Conservation (phyloP, 2,888 invertebrate genomes). For the Shargacucullia verbasci region DNA sequence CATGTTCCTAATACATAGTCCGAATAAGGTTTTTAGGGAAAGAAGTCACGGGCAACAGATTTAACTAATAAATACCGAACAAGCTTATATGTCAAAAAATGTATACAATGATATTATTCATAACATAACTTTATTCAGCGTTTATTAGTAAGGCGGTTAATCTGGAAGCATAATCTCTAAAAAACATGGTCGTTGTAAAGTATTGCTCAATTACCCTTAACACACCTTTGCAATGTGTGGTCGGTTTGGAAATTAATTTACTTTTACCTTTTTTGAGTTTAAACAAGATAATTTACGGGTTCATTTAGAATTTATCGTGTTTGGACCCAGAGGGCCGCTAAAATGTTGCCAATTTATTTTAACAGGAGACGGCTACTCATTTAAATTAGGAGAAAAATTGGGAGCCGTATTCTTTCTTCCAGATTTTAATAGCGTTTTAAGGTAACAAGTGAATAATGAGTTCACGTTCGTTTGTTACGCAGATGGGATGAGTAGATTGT, state of each 20-base stretch:
- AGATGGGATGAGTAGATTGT: constrained; percentile 4
- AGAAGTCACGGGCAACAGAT: too few relatives aligned
- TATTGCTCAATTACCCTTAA: constrained; percentile 71
- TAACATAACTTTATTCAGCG: too few relatives aligned
- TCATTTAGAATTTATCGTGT: constrained; percentile 75
- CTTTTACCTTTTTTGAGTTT: constrained; percentile 73
- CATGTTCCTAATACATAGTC: too few relatives aligned
- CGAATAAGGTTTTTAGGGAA: too few relatives aligned
- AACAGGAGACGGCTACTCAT: constrained; percentile 40
- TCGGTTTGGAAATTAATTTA: constrained; percentile 71
- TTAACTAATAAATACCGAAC: too few relatives aligned
- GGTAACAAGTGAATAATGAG: constrained; percentile 38
- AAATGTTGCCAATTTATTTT: constrained; percentile 61
- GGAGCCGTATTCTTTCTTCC: constrained; percentile 41
- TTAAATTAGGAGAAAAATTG: constrained; percentile 53
- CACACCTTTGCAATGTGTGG: constrained; percentile 68
- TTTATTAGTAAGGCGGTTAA: too few relatives aligned
- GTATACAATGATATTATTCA: too few relatives aligned
- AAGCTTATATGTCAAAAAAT: too few relatives aligned
- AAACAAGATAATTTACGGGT: constrained; percentile 75
- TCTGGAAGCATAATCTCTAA: constrained; percentile 38
- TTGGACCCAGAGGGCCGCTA: constrained; percentile 57
- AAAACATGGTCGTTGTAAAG: constrained; percentile 58
- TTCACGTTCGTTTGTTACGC: constrained; percentile 27
- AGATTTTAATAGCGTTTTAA: constrained; percentile 48